Evolutionary conservation across 2,113 vertebrate genomes (phyloP).

Genomic region (Carettochelys insculpta): DNA sequence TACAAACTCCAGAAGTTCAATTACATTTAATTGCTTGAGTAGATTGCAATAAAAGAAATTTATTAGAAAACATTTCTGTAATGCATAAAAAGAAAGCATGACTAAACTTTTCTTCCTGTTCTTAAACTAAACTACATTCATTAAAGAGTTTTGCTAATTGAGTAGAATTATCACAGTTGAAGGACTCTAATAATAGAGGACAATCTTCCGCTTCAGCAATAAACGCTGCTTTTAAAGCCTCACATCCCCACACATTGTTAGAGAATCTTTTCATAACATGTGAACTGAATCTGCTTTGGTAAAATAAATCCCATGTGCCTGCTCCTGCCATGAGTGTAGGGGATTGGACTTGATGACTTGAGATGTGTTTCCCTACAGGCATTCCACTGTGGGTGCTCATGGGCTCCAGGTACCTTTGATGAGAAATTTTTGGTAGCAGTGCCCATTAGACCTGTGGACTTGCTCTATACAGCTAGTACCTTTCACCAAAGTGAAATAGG

Average conservation of each 20-base stretch:
- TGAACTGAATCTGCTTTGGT: neutral
- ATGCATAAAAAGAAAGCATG: neutral
- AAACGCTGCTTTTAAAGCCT: constrained; percentile 5
- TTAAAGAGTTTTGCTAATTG: neutral
- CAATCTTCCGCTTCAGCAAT: neutral
- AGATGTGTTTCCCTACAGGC: neutral
- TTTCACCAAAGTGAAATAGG: neutral
- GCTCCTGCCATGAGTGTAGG: no score
- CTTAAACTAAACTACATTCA: neutral
- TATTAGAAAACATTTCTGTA: constrained; percentile 19
- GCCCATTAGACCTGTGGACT: neutral
- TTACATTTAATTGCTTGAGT: constrained; percentile 1
- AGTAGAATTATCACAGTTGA: neutral
- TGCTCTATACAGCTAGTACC: neutral
- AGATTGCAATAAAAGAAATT: constrained; percentile 10
- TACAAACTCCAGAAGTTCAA: constrained; percentile 9
- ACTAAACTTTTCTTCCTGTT: neutral
- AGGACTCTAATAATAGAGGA: neutral
- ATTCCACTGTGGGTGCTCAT: neutral
- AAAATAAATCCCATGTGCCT: neutral
- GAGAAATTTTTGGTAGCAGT: neutral
- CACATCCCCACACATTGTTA: neutral
- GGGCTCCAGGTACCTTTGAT: neutral
- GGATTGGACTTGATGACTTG: neutral
- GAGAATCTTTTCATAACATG: neutral